Evolutionary conservation across 2,888 invertebrate genomes (phyloP).

Genomic region (Xiphydria camelus): DNA sequence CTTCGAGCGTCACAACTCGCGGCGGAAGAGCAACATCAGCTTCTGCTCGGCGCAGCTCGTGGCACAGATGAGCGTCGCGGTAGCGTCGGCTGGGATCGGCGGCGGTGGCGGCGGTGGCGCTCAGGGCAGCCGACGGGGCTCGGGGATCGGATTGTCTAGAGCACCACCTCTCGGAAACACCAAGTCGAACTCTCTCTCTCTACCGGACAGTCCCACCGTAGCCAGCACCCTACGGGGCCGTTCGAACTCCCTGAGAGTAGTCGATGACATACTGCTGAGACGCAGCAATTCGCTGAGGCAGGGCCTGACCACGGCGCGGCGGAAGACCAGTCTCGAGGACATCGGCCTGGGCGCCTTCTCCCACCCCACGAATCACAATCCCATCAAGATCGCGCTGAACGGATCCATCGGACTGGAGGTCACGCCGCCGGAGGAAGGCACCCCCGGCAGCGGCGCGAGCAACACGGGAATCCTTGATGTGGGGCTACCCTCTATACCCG

Average conservation of each 20-base stretch:
- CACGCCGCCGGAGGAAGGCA: slow-evolving; percentile 64
- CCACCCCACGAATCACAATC: slow-evolving; percentile 74
- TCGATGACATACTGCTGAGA: slow-evolving; percentile 81
- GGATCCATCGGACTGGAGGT: slow-evolving; percentile 82
- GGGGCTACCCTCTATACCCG: slow-evolving; percentile 55
- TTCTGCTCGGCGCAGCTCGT: slow-evolving; percentile 82
- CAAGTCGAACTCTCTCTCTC: slow-evolving; percentile 85
- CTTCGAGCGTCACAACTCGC: slow-evolving; percentile 88
- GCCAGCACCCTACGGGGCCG: slow-evolving; percentile 77
- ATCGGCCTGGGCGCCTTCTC: slow-evolving; percentile 70
- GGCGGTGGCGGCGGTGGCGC: slow-evolving; percentile 49
- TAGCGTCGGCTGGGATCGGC: slow-evolving; percentile 59
- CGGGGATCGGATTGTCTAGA: slow-evolving; percentile 69
- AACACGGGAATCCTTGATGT: slow-evolving; percentile 62
- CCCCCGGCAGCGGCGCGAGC: slow-evolving; percentile 58
- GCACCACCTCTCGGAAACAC: slow-evolving; percentile 80
- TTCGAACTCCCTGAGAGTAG: slow-evolving; percentile 84
- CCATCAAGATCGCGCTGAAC: slow-evolving; percentile 83
- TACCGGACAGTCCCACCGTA: slow-evolving; percentile 87
- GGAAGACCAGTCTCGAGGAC: slow-evolving; percentile 85
- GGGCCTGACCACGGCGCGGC: slow-evolving; percentile 71
- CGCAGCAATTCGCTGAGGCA: slow-evolving; percentile 84
- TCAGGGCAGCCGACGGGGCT: slow-evolving; percentile 70
- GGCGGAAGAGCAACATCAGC: slow-evolving; percentile 88
- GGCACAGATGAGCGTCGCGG: slow-evolving; percentile 64